Evolutionary conservation across 2,888 invertebrate genomes (phyloP).

Genomic region (Tridacna gigas): DNA sequence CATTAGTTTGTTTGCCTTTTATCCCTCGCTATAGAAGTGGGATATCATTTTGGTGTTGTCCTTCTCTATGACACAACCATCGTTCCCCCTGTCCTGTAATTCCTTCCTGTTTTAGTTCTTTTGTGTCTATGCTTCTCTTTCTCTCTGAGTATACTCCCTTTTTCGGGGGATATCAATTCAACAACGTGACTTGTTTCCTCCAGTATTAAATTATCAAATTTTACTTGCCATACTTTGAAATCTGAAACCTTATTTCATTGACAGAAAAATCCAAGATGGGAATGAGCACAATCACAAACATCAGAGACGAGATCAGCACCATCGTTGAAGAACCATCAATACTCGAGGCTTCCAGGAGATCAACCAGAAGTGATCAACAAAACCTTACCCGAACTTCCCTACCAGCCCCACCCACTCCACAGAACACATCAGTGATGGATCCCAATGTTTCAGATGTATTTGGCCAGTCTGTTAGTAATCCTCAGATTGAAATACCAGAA

Average conservation of each 20-base stretch:
- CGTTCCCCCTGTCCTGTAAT: too few species aligned
- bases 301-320: conserved; percentile 76
- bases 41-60: too few species aligned
- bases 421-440: conserved; percentile 41
- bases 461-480: conserved; percentile 73
- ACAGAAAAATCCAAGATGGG: conserved; percentile 57
- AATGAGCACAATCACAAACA: conserved; percentile 42
- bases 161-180: too few species aligned
- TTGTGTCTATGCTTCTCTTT: too few species aligned
- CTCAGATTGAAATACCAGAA: conserved; percentile 74
- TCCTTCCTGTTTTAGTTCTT: too few species aligned
- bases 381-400: conserved; percentile 68
- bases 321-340: conserved; percentile 78
- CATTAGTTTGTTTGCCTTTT: too few species aligned
- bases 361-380: conserved; percentile 66
- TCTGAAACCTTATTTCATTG: conserved; percentile 9
- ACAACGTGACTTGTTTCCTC: too few species aligned
- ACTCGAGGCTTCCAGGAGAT: conserved; percentile 62
- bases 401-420: conserved; percentile 63
- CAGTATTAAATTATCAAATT: too few species aligned
- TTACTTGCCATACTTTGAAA: too few species aligned
- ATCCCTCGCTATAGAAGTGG: too few species aligned
- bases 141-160: too few species aligned
- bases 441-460: conserved; percentile 72
- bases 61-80: too few species aligned